A percentile compares a stretch with the other conserved stretches of the same genome.
phyloP scores from a whole-genome alignment of 2,797 vertebrate genomes.

The Ceyx erithaca region DNA sequence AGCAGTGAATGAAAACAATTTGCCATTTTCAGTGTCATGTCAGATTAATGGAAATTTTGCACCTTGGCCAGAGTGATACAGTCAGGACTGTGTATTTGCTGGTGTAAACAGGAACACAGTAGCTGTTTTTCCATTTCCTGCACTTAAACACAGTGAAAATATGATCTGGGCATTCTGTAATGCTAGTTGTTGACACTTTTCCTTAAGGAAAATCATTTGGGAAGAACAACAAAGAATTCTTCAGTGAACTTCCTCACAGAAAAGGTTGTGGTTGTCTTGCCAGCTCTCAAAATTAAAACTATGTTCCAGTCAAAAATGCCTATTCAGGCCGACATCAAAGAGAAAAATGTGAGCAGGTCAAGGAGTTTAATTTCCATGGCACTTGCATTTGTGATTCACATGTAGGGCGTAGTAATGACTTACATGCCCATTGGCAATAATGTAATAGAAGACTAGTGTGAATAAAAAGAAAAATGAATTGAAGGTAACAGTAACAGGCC shows the following conservation, averaged over 20 bases:
- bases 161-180: neutral
- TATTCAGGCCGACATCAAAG: conserved; percentile 75
- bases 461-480: conserved; percentile 20
- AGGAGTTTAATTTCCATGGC: conserved; percentile 76
- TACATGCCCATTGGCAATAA: conserved; percentile 71
- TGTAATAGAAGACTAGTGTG: conserved; percentile 42
- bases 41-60: neutral
- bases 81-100: neutral
- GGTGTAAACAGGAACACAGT: neutral
- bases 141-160: neutral
- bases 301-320: conserved; percentile 67
- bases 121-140: conserved; percentile 14
- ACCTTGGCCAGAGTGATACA: neutral
- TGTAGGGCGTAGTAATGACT: conserved; percentile 48
- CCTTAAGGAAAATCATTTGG: neutral
- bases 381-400: conserved; percentile 68
- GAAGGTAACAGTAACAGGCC: neutral
- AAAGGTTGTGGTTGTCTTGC: conserved; percentile 41
- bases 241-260: neutral
- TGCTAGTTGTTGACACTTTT: neutral
- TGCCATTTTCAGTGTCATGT: neutral
- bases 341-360: conserved; percentile 63
- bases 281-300: conserved; percentile 63
- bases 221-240: conserved; percentile 47
- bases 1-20: neutral